These are phyloP conservation scores for Arctia plantaginis DNA, from an alignment of 2,888 invertebrate genomes.

Conservation along the genomic window DNA sequence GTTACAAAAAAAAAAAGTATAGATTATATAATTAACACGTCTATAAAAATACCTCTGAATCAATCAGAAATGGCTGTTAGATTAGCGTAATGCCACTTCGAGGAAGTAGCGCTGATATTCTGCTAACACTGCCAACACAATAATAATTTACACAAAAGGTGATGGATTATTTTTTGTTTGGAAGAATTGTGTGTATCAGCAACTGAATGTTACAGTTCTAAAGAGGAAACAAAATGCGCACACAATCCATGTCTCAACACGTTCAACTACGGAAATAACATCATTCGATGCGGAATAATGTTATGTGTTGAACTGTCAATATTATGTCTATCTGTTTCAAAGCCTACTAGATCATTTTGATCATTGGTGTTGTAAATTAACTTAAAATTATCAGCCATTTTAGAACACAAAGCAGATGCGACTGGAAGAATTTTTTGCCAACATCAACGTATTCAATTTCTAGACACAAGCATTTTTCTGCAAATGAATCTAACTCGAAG, in stretches of 20 bases:
- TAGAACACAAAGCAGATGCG: neutral
- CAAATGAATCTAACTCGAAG: neutral
- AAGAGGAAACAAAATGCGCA: constrained; percentile 13
- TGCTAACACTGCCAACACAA: too few relatives aligned
- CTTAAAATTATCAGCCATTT: neutral
- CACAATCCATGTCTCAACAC: constrained; percentile 8
- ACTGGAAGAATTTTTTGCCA: neutral
- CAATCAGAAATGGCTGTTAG: neutral
- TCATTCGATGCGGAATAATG: neutral
- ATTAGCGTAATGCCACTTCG: neutral
- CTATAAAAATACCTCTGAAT: too few relatives aligned
- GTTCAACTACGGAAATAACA: constrained; percentile 11
- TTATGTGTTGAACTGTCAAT: constrained; percentile 12
- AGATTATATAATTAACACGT: too few relatives aligned
- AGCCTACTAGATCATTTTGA: constrained; percentile 12
- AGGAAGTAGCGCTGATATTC: neutral
- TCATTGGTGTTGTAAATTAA: neutral
- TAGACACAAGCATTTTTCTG: neutral
- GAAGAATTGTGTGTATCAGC: neutral
- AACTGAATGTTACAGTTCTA: constrained; percentile 7
- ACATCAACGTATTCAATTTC: neutral
- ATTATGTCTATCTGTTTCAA: constrained; percentile 3
- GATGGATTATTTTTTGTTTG: neutral
- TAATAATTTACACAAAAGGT: neutral
- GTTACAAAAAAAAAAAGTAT: too few relatives aligned